Conservation (phyloP, 2,113 vertebrate genomes). For the Chaenogobius annularis region DNA sequence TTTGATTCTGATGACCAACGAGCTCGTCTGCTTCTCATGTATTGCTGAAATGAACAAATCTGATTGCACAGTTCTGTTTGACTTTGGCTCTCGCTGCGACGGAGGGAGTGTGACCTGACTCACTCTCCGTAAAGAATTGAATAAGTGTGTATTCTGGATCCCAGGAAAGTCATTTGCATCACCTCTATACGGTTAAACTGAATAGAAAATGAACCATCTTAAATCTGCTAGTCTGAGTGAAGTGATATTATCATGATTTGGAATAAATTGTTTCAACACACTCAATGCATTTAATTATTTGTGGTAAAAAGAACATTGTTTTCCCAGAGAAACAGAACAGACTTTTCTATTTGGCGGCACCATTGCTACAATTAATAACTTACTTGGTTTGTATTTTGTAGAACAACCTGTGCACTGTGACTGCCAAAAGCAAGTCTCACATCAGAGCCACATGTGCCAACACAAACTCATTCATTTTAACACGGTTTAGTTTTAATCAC, state of each 20-base stretch:
- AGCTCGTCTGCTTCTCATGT: no score
- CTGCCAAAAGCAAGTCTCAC: background rate
- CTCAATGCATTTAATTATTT: background rate
- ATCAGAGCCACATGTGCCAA: background rate
- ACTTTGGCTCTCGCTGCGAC: no score
- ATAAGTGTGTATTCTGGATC: no score
- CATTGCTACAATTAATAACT: background rate
- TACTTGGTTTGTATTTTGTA: background rate
- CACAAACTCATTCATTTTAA: background rate
- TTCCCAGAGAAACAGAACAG: background rate
- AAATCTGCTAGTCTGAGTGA: no score
- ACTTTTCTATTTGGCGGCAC: background rate
- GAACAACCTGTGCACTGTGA: background rate
- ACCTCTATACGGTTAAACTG: no score
- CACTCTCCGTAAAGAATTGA: no score
- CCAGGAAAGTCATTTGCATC: no score
- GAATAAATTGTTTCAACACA: background rate
- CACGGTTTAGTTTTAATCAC: background rate
- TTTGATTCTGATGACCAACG: no score
- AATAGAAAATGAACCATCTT: no score
- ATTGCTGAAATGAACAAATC: no score
- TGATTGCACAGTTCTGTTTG: no score
- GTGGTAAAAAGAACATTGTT: background rate
- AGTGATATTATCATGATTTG: background rate
- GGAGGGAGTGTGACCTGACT: no score